Evolutionary conservation across 1,140 invertebrate genomes (phyloP).

Genomic region (Steinernema feltiae): DNA sequence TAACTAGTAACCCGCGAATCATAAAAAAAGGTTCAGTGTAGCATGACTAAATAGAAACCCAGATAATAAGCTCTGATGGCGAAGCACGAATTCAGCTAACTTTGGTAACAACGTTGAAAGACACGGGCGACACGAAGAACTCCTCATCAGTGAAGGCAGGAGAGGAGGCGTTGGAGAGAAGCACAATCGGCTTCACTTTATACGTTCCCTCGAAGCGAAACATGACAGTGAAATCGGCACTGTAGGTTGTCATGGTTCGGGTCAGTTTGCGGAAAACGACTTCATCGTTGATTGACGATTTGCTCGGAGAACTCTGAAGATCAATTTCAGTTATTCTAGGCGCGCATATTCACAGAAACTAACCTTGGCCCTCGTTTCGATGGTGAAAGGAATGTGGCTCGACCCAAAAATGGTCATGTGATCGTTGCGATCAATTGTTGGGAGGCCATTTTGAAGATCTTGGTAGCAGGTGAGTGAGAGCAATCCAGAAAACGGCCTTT

Average conservation of each 20-base stretch:
- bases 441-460: slow-evolving; percentile 44
- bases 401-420: slow-evolving; percentile 39
- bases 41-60: not conserved
- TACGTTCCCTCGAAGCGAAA: slow-evolving; percentile 49
- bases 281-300: slow-evolving; percentile 12
- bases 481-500: slow-evolving; percentile 36
- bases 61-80: not conserved
- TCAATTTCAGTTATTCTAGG: not conserved
- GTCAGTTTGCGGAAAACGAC: slow-evolving; percentile 22
- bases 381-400: slow-evolving; percentile 33
- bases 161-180: slow-evolving; percentile 1
- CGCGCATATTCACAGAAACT: not conserved
- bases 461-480: slow-evolving; percentile 51
- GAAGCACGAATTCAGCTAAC: not conserved
- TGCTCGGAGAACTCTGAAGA: slow-evolving; percentile 19
- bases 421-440: slow-evolving; percentile 33
- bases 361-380: slow-evolving; percentile 25
- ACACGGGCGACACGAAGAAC: slow-evolving; percentile 41
- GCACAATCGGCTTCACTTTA: slow-evolving; percentile 44
- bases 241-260: slow-evolving; percentile 4
- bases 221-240: slow-evolving; percentile 36
- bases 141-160: slow-evolving; percentile 38
- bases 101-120: slow-evolving; percentile 43
- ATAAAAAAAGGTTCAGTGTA: not conserved
- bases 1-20: not conserved